These are phyloP conservation scores for Heliconius melpomene DNA, from an alignment of 1,140 invertebrate species.

Conservation along the genomic window DNA sequence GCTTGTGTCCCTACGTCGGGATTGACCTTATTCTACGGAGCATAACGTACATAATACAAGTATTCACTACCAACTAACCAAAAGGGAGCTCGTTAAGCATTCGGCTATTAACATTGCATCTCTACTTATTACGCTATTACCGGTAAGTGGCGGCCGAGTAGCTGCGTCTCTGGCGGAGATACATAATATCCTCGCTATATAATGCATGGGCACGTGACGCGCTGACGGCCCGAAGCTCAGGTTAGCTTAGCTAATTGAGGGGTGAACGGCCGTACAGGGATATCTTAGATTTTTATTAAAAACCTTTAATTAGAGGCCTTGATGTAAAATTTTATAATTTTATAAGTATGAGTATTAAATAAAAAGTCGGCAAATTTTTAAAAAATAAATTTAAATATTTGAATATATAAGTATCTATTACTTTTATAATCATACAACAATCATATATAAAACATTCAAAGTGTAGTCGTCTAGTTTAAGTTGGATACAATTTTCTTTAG, in stretches of 20 bases:
- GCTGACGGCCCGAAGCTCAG: neutral
- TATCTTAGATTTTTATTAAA: neutral
- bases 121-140: neutral
- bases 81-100: neutral
- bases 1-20: no score
- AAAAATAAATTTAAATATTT: no score
- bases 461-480: no score
- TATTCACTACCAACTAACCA: neutral
- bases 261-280: neutral
- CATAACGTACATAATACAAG: no score
- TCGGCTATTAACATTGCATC: slow-evolving; percentile 2
- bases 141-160: neutral
- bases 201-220: neutral
- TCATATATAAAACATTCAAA: no score
- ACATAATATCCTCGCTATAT: neutral
- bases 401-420: no score
- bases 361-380: no score
- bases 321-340: neutral
- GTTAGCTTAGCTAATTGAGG: neutral
- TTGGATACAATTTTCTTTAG: no score
- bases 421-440: no score
- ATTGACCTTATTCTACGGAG: no score
- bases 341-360: no score
- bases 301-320: neutral
- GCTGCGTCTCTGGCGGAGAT: slow-evolving; percentile 5